Conservation (phyloP, 1,140 invertebrate species). For the Ips typographus region DNA sequence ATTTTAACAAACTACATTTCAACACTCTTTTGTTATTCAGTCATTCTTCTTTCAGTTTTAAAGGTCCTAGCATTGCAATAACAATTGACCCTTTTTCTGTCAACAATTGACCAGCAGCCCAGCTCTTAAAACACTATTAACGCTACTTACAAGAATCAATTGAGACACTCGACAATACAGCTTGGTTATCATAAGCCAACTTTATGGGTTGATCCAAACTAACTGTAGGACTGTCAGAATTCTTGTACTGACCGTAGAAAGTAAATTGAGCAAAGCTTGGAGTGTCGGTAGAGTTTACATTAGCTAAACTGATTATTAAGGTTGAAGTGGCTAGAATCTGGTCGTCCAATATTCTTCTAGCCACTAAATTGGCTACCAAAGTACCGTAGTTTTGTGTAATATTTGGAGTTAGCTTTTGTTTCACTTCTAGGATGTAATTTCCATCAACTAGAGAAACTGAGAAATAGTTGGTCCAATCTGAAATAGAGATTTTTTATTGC, state of each 20-base stretch:
- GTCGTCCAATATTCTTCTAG: constrained; percentile 9
- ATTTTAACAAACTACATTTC: too few relatives aligned
- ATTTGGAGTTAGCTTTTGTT: constrained; percentile 11
- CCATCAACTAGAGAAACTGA: neutral
- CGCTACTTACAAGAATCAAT: neutral
- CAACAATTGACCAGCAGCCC: too few relatives aligned
- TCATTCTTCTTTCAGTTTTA: too few relatives aligned
- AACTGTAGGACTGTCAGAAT: constrained; percentile 1
- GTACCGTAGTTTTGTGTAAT: constrained; percentile 7
- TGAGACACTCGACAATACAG: neutral
- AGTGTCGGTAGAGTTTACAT: neutral
- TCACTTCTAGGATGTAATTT: constrained; percentile 8
- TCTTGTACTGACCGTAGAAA: constrained; percentile 23
- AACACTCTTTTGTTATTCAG: too few relatives aligned
- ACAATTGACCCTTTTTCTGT: too few relatives aligned
- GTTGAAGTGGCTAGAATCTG: constrained; percentile 22
- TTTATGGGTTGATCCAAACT: constrained; percentile 1
- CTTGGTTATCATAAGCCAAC: constrained; percentile 1
- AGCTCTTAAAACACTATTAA: neutral
- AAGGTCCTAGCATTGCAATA: too few relatives aligned
- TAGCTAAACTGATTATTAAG: constrained; percentile 27
- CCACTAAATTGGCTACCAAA: constrained; percentile 18
- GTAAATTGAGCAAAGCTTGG: constrained; percentile 26
- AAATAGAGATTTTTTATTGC: constrained; percentile 1
- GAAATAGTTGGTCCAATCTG: constrained; percentile 29